Percentiles rank a stretch among this genome's conserved stretches.
Conservation (phyloP, 1,140 invertebrate genomes). For the Sminthurinus signatus region DNA sequence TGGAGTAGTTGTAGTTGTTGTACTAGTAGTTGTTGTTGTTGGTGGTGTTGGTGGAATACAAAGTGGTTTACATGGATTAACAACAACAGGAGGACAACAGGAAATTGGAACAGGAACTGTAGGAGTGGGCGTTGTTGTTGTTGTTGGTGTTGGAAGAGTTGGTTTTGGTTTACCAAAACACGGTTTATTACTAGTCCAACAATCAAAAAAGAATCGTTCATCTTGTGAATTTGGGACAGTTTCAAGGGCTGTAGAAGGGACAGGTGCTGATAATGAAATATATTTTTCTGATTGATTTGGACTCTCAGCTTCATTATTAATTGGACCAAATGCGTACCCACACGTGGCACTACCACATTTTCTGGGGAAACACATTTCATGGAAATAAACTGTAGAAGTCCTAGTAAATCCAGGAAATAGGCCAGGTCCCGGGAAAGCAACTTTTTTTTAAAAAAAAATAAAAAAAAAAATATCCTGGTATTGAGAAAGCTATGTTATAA, state of each 20-base stretch:
- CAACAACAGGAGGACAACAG: too few species aligned
- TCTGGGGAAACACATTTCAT: constrained; percentile 32
- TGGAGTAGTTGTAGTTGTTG: not conserved
- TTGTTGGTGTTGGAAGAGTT: not conserved
- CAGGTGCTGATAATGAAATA: not conserved
- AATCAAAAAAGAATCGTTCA: not conserved
- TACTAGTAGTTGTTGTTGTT: not conserved
- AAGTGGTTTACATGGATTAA: not conserved
- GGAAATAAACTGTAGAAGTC: constrained; percentile 10
- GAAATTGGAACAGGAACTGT: too few species aligned
- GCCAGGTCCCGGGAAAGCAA: constrained; percentile 17
- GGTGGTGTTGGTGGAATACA: not conserved
- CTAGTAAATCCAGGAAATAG: constrained; percentile 17
- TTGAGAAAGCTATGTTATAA: too few species aligned
- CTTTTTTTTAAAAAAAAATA: too few species aligned
- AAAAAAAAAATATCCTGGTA: too few species aligned
- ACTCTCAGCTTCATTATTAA: not conserved
- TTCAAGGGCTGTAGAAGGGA: not conserved
- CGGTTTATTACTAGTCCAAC: not conserved
- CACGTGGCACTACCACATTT: constrained; percentile 18
- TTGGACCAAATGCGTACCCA: constrained; percentile 19
- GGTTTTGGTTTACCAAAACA: not conserved
- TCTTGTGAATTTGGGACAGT: not conserved
- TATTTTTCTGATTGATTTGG: not conserved
- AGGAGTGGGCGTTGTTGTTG: not conserved